A percentile compares a stretch with the other conserved stretches of the same genome.
phyloP scores from a whole-genome alignment of 2,113 vertebrate species.

The Ascaphus truei region DNA sequence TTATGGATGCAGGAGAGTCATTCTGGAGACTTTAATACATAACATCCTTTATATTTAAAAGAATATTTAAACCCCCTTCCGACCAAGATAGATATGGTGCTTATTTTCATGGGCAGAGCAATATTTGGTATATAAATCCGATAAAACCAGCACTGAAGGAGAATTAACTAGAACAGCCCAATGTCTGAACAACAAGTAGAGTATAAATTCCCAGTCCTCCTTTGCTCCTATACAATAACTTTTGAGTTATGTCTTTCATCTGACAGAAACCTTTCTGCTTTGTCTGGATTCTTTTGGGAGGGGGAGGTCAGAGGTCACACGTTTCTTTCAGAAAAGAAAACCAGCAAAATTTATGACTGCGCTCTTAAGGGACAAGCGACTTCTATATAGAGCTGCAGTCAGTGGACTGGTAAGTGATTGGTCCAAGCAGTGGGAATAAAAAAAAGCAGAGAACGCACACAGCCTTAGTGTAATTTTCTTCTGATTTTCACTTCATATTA shows the following conservation, averaged over 20 bases:
- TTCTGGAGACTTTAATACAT: too few relatives aligned
- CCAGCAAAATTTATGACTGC: slow-evolving; percentile 12
- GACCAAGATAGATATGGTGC: too few relatives aligned
- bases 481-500: too few relatives aligned
- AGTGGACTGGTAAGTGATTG: slow-evolving; percentile 2
- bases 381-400: background rate
- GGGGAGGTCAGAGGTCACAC: slow-evolving; percentile 42
- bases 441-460: background rate
- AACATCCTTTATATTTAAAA: too few relatives aligned
- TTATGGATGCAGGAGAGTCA: too few relatives aligned
- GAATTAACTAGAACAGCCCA: slow-evolving; percentile 10
- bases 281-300: slow-evolving; percentile 38
- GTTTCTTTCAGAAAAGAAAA: slow-evolving; percentile 42
- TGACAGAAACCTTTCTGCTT: slow-evolving; percentile 31
- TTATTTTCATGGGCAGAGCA: too few relatives aligned
- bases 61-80: too few relatives aligned
- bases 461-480: too few relatives aligned
- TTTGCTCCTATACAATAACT: too few relatives aligned
- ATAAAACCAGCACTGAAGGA: background rate
- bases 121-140: too few relatives aligned
- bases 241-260: slow-evolving; percentile 14
- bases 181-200: too few relatives aligned
- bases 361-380: slow-evolving; percentile 18
- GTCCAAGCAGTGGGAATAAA: background rate
- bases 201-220: too few relatives aligned